These are phyloP conservation scores for Lanius collurio DNA, from an alignment of 2,113 vertebrate genomes.

Conservation along the genomic window DNA sequence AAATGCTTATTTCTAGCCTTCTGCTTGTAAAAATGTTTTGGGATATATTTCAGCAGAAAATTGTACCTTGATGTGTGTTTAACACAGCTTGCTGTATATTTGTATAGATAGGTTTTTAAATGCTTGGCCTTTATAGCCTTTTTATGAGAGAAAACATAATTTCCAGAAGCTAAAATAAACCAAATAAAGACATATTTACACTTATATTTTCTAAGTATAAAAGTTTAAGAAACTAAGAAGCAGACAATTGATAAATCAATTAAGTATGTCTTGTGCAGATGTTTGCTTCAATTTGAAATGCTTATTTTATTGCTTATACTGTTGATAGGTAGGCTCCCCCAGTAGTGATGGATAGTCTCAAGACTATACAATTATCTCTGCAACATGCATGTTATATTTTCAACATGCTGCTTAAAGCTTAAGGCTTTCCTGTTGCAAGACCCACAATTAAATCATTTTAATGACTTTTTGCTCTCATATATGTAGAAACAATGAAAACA, in stretches of 20 bases:
- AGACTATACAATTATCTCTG: constrained; percentile 32
- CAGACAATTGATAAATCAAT: constrained; percentile 37
- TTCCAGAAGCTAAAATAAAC: neutral
- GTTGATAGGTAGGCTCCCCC: constrained; percentile 4
- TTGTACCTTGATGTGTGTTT: neutral
- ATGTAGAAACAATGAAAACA: constrained; percentile 59
- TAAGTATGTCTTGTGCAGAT: constrained; percentile 40
- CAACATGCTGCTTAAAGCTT: constrained; percentile 3
- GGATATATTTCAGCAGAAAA: neutral
- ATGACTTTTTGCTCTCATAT: constrained; percentile 54
- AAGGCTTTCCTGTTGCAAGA: constrained; percentile 31
- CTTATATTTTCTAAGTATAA: neutral
- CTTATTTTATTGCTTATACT: constrained; percentile 31
- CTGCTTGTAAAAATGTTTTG: neutral
- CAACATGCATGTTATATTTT: constrained; percentile 17
- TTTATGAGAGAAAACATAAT: neutral
- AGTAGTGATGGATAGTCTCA: constrained; percentile 3
- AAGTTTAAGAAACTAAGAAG: constrained; percentile 40
- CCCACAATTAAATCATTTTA: constrained; percentile 53
- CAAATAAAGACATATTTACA: neutral
- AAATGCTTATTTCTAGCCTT: neutral
- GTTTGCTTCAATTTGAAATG: constrained; percentile 57
- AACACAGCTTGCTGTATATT: neutral
- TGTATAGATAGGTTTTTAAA: neutral
- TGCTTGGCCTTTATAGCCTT: neutral